These are phyloP conservation scores for Zaprionus ghesquierei DNA, from an alignment of 1,140 invertebrate species.

Conservation along the genomic window DNA sequence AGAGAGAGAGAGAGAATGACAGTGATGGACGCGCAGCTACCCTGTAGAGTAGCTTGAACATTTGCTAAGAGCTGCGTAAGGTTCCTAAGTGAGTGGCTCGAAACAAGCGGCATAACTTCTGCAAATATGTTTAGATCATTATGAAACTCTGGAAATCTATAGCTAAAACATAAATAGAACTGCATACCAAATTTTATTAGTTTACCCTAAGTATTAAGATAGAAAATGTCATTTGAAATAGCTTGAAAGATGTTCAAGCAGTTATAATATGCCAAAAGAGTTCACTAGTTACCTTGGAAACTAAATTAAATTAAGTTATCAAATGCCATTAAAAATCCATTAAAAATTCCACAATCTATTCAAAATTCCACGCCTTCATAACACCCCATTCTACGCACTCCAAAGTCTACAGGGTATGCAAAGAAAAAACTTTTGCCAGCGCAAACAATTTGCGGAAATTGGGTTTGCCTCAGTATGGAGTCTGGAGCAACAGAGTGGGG, in stretches of 20 bases:
- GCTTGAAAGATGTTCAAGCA: background rate
- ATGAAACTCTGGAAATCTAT: background rate
- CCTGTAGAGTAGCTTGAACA: background rate
- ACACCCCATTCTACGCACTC: background rate
- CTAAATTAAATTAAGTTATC: background rate
- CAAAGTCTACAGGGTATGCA: conserved; percentile 1
- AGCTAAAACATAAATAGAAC: background rate
- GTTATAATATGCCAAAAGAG: background rate
- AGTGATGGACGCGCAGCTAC: background rate
- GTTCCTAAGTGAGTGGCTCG: background rate
- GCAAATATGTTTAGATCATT: background rate
- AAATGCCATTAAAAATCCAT: background rate
- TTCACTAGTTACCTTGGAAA: too few relatives aligned
- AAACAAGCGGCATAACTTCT: background rate
- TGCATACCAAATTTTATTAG: background rate
- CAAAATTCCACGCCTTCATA: background rate
- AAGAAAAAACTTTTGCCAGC: conserved; percentile 28
- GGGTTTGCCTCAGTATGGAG: conserved; percentile 51
- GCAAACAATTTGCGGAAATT: conserved; percentile 77
- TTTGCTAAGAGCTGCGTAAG: background rate
- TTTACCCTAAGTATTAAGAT: background rate
- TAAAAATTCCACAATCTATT: background rate
- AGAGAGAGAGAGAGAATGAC: background rate
- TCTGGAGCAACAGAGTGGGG: background rate
- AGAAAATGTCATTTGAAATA: background rate